Evolutionary conservation across 1,140 invertebrate genomes (phyloP).

Genomic region (Neelides sp.): DNA sequence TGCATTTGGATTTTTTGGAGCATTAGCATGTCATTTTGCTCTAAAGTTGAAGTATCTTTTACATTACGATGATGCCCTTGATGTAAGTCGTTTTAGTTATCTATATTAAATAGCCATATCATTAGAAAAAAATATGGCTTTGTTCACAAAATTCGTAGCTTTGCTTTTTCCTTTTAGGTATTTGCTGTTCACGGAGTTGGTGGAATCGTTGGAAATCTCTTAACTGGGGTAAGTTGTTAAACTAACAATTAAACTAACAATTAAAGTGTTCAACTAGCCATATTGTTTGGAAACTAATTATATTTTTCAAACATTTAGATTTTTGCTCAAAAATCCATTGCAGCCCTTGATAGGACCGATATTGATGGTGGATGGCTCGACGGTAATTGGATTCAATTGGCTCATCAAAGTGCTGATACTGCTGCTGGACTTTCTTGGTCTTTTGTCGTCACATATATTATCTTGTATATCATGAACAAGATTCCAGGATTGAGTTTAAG

Average conservation of each 20-base stretch:
- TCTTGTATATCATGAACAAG: constrained; percentile 25
- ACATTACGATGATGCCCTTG: constrained; percentile 29
- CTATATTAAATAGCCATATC: not conserved
- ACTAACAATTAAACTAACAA: not conserved
- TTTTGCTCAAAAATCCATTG: constrained; percentile 26
- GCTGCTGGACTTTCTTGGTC: constrained; percentile 20
- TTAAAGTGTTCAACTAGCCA: not conserved
- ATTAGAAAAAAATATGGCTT: no score
- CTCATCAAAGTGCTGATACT: constrained; percentile 22
- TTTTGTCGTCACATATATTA: constrained; percentile 19
- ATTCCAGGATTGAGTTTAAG: constrained; percentile 25
- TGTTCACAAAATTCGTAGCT: not conserved
- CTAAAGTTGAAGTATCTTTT: constrained; percentile 24
- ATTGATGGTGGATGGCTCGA: constrained; percentile 27
- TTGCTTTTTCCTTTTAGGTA: not conserved
- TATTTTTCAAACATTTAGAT: constrained; percentile 17
- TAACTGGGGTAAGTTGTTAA: not conserved
- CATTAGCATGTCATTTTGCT: constrained; percentile 23
- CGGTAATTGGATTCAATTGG: constrained; percentile 30
- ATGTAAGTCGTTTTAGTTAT: constrained; percentile 5
- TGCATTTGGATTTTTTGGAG: constrained; percentile 27
- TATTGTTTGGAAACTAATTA: not conserved
- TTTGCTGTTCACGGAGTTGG: constrained; percentile 30
- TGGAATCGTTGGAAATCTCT: constrained; percentile 27
- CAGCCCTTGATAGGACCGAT: constrained; percentile 9